Base-by-base conservation (phyloP, 1,140 invertebrate genomes). In the Psilanteris sp. region DNA sequence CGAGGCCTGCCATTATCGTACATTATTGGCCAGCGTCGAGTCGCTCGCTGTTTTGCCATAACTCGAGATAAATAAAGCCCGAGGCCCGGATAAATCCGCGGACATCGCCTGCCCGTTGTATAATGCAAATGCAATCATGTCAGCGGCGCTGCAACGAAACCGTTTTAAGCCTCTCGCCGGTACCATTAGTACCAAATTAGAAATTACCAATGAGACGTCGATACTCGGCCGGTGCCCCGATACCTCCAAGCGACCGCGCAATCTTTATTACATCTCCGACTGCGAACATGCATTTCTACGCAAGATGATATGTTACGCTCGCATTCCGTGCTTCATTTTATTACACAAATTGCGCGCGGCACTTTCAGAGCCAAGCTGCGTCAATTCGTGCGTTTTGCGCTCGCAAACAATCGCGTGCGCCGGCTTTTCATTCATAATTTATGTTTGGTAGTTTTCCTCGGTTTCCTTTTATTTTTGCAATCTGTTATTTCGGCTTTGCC, bases 121-220 rank as follows among this genome's bases (percentile, higher is more conserved):
- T 83, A 83, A 85, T 84, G 83, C 81, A 83, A 85, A 85, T 85
- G 82, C 83, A 83, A 83, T 85, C 83, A 82, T 85, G 83, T 84
- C 79, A 80, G 79, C 78, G 78, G 59, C 54, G 22, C 44, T 59
- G 72, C 71, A 54, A 62, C 72, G 66, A 55, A 54, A 62, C 54
- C 54, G 74, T 71, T 76, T 76, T 64, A 75, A 75, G 50, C 14
- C 46, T 37, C 59, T 41, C 52, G 73, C 39, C 57, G 57, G 31
- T 57, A 20, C 54, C 74, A 77, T 77, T 77, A 77, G 74, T 70
- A 67, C 67, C 54, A 77, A 70, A 77, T 77, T 77, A 77, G 74
- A 77, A 77, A 77, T 71, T 77, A 77, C 67, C 74, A 72, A 77
- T 71, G 48, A 71, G 46, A 44, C 55, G 67, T 61, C 67, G 55